Evolutionary conservation across 2,888 invertebrate species (phyloP).

Genomic region (Mayetiola destructor): DNA sequence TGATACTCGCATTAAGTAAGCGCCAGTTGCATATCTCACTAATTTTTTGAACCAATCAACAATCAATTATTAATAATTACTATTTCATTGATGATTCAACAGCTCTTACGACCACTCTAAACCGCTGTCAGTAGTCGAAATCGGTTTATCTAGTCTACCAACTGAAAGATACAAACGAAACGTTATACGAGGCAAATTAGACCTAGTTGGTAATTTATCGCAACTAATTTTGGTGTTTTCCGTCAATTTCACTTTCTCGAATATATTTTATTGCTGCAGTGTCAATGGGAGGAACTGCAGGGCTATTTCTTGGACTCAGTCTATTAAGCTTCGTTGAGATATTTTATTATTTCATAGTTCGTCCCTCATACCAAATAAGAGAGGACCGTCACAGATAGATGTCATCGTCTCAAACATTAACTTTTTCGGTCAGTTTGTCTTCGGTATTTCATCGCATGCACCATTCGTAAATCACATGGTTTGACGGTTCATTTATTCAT

Average conservation of each 20-base stretch:
- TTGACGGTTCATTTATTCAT: neutral
- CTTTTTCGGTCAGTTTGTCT: neutral
- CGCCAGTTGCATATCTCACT: neutral
- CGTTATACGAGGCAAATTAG: slow-evolving; percentile 54
- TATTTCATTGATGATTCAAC: neutral
- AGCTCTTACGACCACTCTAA: slow-evolving; percentile 26
- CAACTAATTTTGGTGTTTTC: slow-evolving; percentile 14
- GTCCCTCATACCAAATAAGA: slow-evolving; percentile 22
- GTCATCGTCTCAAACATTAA: too few relatives aligned
- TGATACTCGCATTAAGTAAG: slow-evolving; percentile 29
- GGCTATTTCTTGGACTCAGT: slow-evolving; percentile 50
- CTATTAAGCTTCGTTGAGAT: slow-evolving; percentile 51
- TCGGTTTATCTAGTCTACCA: slow-evolving; percentile 50
- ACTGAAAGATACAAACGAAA: slow-evolving; percentile 56
- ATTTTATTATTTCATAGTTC: slow-evolving; percentile 41
- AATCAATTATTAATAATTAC: too few relatives aligned
- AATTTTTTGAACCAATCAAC: neutral
- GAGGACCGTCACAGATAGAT: neutral
- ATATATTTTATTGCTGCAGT: slow-evolving; percentile 32
- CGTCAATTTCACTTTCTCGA: neutral
- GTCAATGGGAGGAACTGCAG: slow-evolving; percentile 51
- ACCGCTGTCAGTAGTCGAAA: slow-evolving; percentile 38
- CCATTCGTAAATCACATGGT: neutral
- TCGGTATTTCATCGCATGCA: neutral
- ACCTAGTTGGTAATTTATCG: slow-evolving; percentile 47